A percentile compares a stretch with the other conserved stretches of the same genome.
phyloP scores from a whole-genome alignment of 2,113 vertebrate species.

The Grammatotria lemairii region DNA sequence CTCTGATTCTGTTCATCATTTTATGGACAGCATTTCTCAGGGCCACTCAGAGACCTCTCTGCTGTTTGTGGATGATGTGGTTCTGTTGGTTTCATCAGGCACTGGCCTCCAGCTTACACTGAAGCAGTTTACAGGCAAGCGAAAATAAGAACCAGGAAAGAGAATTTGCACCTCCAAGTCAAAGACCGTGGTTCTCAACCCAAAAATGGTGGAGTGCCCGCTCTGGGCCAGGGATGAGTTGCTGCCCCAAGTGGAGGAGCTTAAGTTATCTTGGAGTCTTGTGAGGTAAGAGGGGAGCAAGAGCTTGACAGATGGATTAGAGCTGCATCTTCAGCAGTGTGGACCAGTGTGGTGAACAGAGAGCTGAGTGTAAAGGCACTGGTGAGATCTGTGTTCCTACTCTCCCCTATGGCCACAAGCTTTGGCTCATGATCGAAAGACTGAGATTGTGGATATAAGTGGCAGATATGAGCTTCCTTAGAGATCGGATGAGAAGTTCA shows the following conservation, averaged over 20 bases:
- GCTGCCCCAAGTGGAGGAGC: not conserved
- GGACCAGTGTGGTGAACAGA: not conserved
- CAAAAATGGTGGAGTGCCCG: not conserved
- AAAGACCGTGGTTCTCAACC: not conserved
- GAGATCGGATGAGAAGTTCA: not conserved
- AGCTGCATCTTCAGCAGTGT: not conserved
- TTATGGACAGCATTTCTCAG: not conserved
- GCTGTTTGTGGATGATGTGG: not conserved
- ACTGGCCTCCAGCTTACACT: not conserved
- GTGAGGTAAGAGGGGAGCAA: not conserved
- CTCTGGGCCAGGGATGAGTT: not conserved
- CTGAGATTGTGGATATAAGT: not conserved
- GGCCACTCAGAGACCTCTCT: not conserved
- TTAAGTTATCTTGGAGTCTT: not conserved
- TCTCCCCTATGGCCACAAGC: not conserved
- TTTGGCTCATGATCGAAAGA: not conserved
- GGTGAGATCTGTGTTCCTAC: not conserved
- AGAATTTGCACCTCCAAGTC: not conserved
- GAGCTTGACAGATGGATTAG: not conserved
- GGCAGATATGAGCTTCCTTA: not conserved
- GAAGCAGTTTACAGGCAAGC: not conserved
- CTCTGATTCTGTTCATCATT: not conserved
- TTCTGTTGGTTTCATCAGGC: not conserved
- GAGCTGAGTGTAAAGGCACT: not conserved
- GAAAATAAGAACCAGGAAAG: not conserved